These are phyloP conservation scores for Odocoileus virginianus DNA, from an alignment of 2,113 vertebrate genomes.

Conservation along the genomic window DNA sequence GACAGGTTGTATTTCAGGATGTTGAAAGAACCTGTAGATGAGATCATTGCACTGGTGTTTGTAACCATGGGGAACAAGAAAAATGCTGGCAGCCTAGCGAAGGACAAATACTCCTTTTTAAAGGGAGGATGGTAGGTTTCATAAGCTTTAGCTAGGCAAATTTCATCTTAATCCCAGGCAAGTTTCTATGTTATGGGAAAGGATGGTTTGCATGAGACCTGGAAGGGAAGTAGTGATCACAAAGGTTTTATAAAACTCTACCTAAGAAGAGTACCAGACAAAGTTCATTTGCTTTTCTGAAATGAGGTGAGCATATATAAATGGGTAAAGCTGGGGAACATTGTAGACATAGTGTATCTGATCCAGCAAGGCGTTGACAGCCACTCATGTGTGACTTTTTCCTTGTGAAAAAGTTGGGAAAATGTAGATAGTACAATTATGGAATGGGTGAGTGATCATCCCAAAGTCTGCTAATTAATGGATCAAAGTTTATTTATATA, in stretches of 20 bases:
- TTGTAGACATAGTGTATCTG: not conserved
- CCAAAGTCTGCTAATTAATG: not conserved
- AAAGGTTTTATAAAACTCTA: not conserved
- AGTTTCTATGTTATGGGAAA: not conserved
- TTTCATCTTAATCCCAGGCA: constrained; percentile 11
- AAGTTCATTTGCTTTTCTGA: not conserved
- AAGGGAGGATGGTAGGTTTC: not conserved
- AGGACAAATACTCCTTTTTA: not conserved
- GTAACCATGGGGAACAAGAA: not conserved
- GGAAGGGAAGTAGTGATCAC: not conserved
- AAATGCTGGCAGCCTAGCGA: not conserved
- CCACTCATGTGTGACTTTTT: not conserved
- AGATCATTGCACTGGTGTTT: not conserved
- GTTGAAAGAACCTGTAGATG: not conserved
- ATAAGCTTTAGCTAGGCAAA: not conserved
- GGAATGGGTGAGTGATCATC: not conserved
- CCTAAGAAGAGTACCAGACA: not conserved
- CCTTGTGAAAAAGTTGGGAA: not conserved
- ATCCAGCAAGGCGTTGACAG: not conserved
- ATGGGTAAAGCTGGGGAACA: not conserved
- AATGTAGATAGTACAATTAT: not conserved
- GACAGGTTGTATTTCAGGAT: not conserved
- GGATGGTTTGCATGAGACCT: not conserved
- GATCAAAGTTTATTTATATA: not conserved
- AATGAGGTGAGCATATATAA: not conserved